phyloP scores from a whole-genome alignment of 2,113 vertebrate species.

The Etheostoma cragini region DNA sequence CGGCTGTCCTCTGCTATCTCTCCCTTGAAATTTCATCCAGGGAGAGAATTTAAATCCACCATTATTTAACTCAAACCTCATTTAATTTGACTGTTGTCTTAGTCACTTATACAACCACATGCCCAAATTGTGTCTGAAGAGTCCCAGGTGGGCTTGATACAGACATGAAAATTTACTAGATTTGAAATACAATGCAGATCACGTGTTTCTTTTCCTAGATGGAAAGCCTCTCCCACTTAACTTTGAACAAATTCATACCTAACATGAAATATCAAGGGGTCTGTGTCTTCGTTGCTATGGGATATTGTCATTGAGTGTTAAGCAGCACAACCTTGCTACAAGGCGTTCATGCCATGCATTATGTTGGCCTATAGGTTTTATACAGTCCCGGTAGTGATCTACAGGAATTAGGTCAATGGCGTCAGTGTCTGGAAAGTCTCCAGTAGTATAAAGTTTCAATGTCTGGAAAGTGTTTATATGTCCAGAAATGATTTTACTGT shows the following conservation, averaged over 20 bases:
- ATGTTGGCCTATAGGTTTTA: slow-evolving; percentile 26
- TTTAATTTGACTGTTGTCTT: not conserved
- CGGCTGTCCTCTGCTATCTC: not conserved
- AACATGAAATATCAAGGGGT: not conserved
- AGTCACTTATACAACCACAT: not conserved
- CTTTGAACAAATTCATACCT: not conserved
- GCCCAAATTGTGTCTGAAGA: not conserved
- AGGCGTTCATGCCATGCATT: slow-evolving; percentile 17
- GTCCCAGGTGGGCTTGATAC: not conserved
- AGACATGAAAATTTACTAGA: not conserved
- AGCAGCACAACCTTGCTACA: not conserved
- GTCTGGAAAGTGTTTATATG: slow-evolving; percentile 66
- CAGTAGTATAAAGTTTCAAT: slow-evolving; percentile 58
- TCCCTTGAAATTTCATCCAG: not conserved
- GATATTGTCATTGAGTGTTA: not conserved
- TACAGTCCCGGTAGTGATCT: slow-evolving; percentile 26
- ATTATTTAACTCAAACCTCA: not conserved
- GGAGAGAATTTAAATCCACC: not conserved
- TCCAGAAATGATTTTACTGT: slow-evolving; percentile 26
- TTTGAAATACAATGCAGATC: not conserved
- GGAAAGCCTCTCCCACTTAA: not conserved
- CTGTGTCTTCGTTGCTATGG: not conserved
- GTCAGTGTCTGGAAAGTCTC: slow-evolving; percentile 72
- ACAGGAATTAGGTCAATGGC: slow-evolving; percentile 72
- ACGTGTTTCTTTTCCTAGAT: not conserved